Percentiles rank a stretch among this genome's conserved stretches.
Conservation (phyloP, 1,140 invertebrate species). For the Octopus bimaculoides region DNA sequence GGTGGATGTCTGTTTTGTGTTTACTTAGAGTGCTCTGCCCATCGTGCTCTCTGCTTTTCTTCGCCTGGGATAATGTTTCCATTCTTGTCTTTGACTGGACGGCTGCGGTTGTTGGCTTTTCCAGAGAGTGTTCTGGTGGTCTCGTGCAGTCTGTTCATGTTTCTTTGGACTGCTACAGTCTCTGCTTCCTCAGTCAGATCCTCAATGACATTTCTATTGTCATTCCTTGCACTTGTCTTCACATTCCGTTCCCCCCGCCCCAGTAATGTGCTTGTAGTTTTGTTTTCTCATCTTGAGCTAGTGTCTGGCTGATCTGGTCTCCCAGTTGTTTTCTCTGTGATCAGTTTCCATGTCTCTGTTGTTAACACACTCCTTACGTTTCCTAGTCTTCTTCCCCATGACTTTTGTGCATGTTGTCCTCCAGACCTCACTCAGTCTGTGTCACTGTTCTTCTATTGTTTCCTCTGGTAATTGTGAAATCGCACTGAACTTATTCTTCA, state of each 20-base stretch:
- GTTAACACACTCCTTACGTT: not conserved
- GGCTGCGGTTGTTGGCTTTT: not conserved
- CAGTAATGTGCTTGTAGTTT: not conserved
- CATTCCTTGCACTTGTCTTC: not conserved
- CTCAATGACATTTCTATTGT: not conserved
- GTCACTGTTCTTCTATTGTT: not conserved
- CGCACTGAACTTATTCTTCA: too few species aligned
- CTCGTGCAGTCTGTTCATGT: not conserved
- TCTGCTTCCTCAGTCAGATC: not conserved
- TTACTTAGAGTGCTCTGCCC: not conserved
- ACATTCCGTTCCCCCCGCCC: not conserved
- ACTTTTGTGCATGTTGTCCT: not conserved
- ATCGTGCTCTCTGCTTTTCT: constrained; percentile 7
- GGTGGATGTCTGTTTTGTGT: constrained; percentile 17
- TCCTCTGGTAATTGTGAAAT: too few species aligned
- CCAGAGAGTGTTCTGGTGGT: not conserved
- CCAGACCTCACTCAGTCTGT: not conserved
- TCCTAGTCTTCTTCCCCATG: not conserved
- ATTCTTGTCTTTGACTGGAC: not conserved
- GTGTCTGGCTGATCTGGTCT: not conserved
- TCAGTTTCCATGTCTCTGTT: not conserved
- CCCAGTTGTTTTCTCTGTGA: too few species aligned
- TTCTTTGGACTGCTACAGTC: not conserved
- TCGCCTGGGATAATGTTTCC: not conserved
- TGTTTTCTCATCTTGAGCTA: not conserved